Evolutionary conservation across 2,113 vertebrate species (phyloP), one percentile per base, ranked within the genome.

Genomic region (Neotoma lepida): DNA sequence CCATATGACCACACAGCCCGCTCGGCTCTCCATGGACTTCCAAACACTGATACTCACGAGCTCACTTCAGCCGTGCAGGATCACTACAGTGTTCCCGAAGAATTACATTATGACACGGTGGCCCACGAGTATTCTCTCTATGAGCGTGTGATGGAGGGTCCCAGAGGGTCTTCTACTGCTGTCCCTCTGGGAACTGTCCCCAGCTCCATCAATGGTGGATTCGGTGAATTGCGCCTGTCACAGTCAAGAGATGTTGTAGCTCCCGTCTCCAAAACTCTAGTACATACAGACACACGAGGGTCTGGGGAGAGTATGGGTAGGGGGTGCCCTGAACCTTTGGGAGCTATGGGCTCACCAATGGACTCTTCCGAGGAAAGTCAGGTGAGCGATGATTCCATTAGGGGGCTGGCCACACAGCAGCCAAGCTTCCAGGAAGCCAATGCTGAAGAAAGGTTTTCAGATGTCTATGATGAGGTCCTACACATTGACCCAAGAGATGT

Each of bases 11-110:
- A 0, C 9, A 35, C 15, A 0, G 61, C 61, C 78, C 12, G 0
- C 24, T 9, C 0, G 0, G 0, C 9, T 63, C 54, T 13, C 71
- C 2, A 24, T 0, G 30, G 30, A 56, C 49, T 30, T 0, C 24
- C 0, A 24, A 5, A 90, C 0, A 0, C 24, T 44, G 17, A 26
- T n/a, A 28, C 33, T 0, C 28, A 51, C 0, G 0, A 54, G 6
- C 33, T 14, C 0, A 7, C 10, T 68, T 86, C 91, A 46, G 51
- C 30, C 30, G 86, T 26, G 35, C 86, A 0, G 0, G n/a, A 91
- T 49, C 64, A 33, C 46, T 58, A 28, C 6, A 63, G 87, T 58
- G 24, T 0, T 2, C 54, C 44, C 8, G 33, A 56, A 58, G 94
- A 92, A 86, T 7, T 22, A 26, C 4, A 35, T 51, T 81, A 61